Evolutionary conservation across 37 sponge, comb jelly and placozoan genomes (phyloP), one percentile per base, ranked within the genome.

Genomic region (Corticium candelabrum): DNA sequence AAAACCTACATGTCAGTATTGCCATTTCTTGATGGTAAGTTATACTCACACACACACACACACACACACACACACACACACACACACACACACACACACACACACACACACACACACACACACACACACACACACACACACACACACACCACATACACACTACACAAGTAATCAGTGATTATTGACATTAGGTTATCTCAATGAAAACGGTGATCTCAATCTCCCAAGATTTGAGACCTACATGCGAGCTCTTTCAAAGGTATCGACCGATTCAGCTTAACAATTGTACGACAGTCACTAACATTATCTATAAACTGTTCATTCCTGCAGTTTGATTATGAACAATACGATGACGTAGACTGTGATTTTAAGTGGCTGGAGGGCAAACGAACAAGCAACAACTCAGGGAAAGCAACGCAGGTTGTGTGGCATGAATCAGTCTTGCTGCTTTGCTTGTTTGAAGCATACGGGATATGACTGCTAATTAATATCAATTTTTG

Each of bases 161-260:
- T 27, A 50, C 21, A 21, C 11, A 50, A 21, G 21, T 21, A 50
- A 50, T 27, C 21, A 50, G 15, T 50, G 21, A 27, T 50, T 50
- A 50, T 11, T n/a, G 1, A 35, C 56, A 37, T 2, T 76, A 92
- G 98, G 90, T 2, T 97, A 97, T 69, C 79, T 97, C 62, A 88
- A 94, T 41, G 79, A 89, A 27, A 81, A 83, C 39, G 99, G 99
- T 15, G 77, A 74, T 15, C 77, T 97, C 57, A 87, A 97, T 78
- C 83, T 94, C 90, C 68, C 76, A n/a, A 73, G 88, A 3, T 89
- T 94, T 76, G 90, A 89, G 41, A 81, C 78, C 1, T 94, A 84
- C 70, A 77, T 97, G 3, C 69, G 74, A 40, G 81, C 87, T 31
- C 79, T 97, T 3, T 83, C 92, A 37, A 77, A 90, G 84, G 92